Evolutionary conservation across 2,113 vertebrate species (phyloP).

Genomic region (Noctilio leporinus): DNA sequence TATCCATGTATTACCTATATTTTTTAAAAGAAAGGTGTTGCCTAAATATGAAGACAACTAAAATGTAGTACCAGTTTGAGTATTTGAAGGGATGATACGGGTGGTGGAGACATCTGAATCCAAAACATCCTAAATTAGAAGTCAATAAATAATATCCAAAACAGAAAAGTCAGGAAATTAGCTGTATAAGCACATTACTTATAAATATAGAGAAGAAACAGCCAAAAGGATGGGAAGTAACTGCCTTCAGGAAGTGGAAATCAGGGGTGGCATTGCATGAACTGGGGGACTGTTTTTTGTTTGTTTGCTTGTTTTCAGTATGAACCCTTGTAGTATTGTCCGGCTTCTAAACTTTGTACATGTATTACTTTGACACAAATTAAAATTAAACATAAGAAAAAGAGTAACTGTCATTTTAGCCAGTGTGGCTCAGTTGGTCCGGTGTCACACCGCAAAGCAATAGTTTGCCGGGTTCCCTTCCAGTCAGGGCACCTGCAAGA

Average conservation of each 20-base stretch:
- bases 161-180: background rate
- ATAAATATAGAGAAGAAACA: background rate
- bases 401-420: background rate
- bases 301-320: too few species aligned
- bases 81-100: background rate
- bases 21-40: background rate
- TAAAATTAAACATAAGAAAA: background rate
- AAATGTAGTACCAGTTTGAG: background rate
- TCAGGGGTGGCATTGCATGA: background rate
- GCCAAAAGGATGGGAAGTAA: background rate
- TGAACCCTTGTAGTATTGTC: background rate
- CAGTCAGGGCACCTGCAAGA: too few species aligned
- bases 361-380: background rate
- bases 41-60: background rate
- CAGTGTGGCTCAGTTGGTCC: too few species aligned
- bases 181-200: background rate
- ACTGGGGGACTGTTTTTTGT: background rate
- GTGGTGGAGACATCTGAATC: background rate
- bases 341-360: background rate
- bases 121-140: background rate
- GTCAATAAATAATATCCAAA: background rate
- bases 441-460: too few species aligned
- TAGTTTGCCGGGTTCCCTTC: too few species aligned
- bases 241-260: background rate
- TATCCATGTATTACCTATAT: background rate